Conservation (phyloP, 2,888 invertebrate genomes). For the Cybosia mesomella region DNA sequence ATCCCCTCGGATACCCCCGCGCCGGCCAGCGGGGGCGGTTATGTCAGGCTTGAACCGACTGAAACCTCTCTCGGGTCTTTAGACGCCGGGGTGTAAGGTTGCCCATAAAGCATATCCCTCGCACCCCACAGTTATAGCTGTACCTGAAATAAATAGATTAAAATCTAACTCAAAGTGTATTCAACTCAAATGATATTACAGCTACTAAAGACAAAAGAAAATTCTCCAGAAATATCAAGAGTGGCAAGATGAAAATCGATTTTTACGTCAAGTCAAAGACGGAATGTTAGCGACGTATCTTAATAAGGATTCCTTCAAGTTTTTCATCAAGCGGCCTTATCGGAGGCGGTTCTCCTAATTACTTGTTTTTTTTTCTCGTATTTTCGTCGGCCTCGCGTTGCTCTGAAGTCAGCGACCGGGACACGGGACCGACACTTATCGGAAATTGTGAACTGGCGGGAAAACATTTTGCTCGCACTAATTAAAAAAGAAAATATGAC, state of each 20-base stretch:
- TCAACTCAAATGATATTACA: neutral
- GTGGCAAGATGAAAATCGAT: constrained; percentile 41
- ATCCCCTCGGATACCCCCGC: no score
- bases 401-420: constrained; percentile 24
- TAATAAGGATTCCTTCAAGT: constrained; percentile 61
- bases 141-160: no score
- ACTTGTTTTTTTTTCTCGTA: constrained; percentile 45
- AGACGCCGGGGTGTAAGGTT: no score
- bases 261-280: constrained; percentile 35
- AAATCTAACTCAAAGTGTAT: neutral
- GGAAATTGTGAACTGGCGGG: constrained; percentile 32
- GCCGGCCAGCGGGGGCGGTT: no score
- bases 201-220: neutral
- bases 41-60: no score
- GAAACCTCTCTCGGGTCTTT: no score
- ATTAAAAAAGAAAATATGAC: constrained; percentile 11
- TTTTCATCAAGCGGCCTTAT: constrained; percentile 57
- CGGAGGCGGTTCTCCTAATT: constrained; percentile 49
- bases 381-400: constrained; percentile 23
- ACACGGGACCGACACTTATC: constrained; percentile 24
- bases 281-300: constrained; percentile 56
- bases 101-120: no score
- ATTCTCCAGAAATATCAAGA: constrained; percentile 17
- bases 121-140: no score
- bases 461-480: constrained; percentile 21